Evolutionary conservation across 1,140 invertebrate species (phyloP).

Genomic region (Lanistes nyassanus): DNA sequence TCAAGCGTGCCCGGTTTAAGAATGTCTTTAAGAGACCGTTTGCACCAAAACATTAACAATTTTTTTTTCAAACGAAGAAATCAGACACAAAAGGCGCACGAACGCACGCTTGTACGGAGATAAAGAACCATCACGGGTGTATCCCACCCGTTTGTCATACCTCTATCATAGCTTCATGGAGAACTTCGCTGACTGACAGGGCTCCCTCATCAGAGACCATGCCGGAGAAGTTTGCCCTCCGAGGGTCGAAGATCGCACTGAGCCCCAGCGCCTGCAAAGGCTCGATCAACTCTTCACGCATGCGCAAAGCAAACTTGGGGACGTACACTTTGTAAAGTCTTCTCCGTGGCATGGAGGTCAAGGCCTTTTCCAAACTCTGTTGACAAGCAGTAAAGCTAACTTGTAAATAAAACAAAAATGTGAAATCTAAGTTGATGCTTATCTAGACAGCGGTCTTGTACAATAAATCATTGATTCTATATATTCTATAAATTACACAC

Average conservation of each 20-base stretch:
- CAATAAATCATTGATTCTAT: too few relatives aligned
- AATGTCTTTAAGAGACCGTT: too few relatives aligned
- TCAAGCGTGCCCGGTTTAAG: too few relatives aligned
- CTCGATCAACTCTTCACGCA: background rate
- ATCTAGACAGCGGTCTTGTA: too few relatives aligned
- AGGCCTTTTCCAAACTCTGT: background rate
- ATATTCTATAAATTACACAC: too few relatives aligned
- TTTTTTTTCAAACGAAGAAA: too few relatives aligned
- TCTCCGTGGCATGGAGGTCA: constrained; percentile 2
- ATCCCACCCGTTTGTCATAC: background rate
- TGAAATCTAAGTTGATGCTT: too few relatives aligned
- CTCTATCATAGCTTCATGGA: constrained; percentile 19
- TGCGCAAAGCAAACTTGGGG: constrained; percentile 13
- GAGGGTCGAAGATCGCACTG: background rate
- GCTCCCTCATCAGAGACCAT: background rate
- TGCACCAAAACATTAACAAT: too few relatives aligned
- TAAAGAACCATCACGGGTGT: too few relatives aligned
- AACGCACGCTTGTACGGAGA: too few relatives aligned
- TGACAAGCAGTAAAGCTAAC: background rate
- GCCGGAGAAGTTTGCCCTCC: background rate
- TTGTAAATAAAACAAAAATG: too few relatives aligned
- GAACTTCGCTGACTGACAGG: background rate
- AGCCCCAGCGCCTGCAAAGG: constrained; percentile 7
- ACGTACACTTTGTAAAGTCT: background rate
- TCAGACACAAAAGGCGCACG: too few relatives aligned